Conservation (phyloP, 2,888 invertebrate genomes). For the Mythimna pallens region DNA sequence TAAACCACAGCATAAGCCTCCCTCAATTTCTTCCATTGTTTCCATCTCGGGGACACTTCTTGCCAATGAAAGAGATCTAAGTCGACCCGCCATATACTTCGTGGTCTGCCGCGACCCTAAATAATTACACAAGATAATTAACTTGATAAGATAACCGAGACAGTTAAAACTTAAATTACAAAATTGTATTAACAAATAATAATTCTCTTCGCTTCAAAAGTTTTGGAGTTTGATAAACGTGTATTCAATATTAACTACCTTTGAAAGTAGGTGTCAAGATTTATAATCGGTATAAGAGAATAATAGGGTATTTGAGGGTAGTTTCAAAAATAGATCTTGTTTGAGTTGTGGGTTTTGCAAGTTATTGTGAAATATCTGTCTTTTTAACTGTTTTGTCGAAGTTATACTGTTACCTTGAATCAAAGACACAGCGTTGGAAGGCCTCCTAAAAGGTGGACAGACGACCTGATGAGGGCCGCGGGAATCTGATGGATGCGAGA, state of each 20-base stretch:
- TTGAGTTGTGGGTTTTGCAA: constrained; percentile 2
- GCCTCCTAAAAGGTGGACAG: too few relatives aligned
- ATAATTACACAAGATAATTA: constrained; percentile 4
- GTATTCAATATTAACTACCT: constrained; percentile 47
- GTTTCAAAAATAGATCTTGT: constrained; percentile 7
- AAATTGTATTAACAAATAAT: constrained; percentile 37
- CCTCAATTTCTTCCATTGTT: too few relatives aligned
- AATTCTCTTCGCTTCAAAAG: constrained; percentile 35
- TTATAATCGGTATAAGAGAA: constrained; percentile 14
- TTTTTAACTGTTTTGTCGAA: neutral
- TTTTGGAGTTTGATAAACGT: constrained; percentile 46
- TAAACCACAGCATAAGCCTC: too few relatives aligned
- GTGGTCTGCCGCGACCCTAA: neutral
- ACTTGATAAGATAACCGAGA: neutral
- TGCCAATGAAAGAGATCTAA: too few relatives aligned
- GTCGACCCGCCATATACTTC: too few relatives aligned
- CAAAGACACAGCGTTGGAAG: too few relatives aligned
- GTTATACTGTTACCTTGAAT: too few relatives aligned
- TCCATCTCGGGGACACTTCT: too few relatives aligned
- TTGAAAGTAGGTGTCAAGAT: constrained; percentile 40
- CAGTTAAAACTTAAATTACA: constrained; percentile 12
- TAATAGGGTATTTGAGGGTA: constrained; percentile 5
- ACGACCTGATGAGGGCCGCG: too few relatives aligned
- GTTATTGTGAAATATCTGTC: neutral
- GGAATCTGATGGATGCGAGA: too few relatives aligned